Base-by-base conservation (phyloP, 2,797 vertebrate genomes). In the Acanthurus lineatus region DNA sequence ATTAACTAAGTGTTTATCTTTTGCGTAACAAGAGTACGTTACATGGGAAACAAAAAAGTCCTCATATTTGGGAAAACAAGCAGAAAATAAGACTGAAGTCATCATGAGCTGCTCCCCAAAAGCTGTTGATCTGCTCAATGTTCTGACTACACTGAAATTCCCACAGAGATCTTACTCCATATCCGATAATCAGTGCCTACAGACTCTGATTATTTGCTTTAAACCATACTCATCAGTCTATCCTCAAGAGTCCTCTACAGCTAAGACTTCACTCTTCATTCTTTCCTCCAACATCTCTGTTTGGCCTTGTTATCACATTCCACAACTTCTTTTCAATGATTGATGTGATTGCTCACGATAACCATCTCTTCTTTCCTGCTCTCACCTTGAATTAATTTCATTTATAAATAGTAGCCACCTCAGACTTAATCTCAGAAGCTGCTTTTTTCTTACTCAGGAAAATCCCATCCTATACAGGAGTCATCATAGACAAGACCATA, bases 151-250 rank as follows among this genome's bases (percentile, higher is more conserved):
- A 25, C 25, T 25, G 25, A 25, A 25, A 25, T 25, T 25, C 25
- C 25, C 25, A 25, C 25, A 25, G 25, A 25, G 3, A 14, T 63
- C 32, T 35, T 6, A 47, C 10, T 65, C 20, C 6, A 32, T 42
- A 65, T 48, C 32, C 22, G 19, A 19, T 22, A 20, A 69, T 58
- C 52, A 73, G 38, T 20, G 52, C 49, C 60, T 19, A 38, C 38
- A 35, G 48, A 45, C 32, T 64, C 25, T 64, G 40, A 53, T 17
- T 44, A 14, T 64, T 32, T 42, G 16, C 42, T 25, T 25, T 25
- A 25, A 25, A 25, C 25, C 25, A 25, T 25, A 25, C 25, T 25
- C 25, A 25, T 25, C 25, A 25, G 25, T 25, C 25, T 25, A 25
- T 25, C 25, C 25, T 25, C 25, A 25, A 3, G 25, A 25, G 25